Evolutionary conservation across 2,113 vertebrate species (phyloP).

Genomic region (Gila orcuttii): DNA sequence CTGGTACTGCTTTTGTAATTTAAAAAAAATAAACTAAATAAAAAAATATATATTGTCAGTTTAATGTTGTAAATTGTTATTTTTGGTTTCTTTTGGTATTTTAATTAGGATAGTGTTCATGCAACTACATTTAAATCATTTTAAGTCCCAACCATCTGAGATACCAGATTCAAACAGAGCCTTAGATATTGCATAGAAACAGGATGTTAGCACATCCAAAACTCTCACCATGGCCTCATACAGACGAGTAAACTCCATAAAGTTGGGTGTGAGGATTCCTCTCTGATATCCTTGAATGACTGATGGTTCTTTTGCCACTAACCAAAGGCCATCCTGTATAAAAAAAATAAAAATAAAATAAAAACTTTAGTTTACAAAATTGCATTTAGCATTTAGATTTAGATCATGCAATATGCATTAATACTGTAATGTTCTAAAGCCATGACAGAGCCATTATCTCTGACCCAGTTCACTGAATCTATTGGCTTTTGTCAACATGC

Average conservation of each 20-base stretch:
- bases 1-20: too few species aligned
- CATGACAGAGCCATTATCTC: neutral
- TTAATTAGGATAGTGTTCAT: neutral
- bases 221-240: constrained; percentile 89
- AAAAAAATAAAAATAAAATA: too few species aligned
- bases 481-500: neutral
- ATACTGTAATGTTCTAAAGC: neutral
- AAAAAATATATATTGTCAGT: too few species aligned
- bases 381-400: neutral
- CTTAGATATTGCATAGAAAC: neutral
- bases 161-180: neutral
- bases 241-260: constrained; percentile 90
- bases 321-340: constrained; percentile 92
- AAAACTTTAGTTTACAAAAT: too few species aligned
- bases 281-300: constrained; percentile 90
- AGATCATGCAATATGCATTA: neutral
- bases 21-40: too few species aligned
- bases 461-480: neutral
- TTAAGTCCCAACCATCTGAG: neutral
- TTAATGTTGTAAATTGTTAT: too few species aligned
- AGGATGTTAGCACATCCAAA: neutral
- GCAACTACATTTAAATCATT: neutral
- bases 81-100: neutral
- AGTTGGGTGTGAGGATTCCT: constrained; percentile 93
- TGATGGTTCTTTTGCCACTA: constrained; percentile 87